A percentile compares a stretch with the other conserved stretches of the same genome.
These are phyloP conservation scores for Sminthurinus aureus DNA, from an alignment of 2,888 invertebrate genomes.

Conservation along the genomic window DNA sequence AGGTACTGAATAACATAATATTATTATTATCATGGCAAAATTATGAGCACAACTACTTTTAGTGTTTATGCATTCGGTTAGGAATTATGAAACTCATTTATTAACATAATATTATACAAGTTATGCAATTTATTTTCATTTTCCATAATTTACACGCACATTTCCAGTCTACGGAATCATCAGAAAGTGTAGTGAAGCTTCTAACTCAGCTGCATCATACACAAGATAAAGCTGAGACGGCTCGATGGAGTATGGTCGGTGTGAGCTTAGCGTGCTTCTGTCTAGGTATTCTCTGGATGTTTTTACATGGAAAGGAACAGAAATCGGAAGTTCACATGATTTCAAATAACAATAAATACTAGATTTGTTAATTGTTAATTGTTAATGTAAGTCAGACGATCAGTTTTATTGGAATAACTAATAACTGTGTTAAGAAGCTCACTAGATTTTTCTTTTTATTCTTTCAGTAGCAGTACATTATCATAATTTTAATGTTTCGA, in stretches of 20 bases:
- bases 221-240: slow-evolving; percentile 29
- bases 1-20: slow-evolving; percentile 37
- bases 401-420: too few relatives aligned
- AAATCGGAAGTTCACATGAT: neutral
- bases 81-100: too few relatives aligned
- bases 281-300: neutral
- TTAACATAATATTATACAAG: too few relatives aligned
- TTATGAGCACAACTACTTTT: too few relatives aligned
- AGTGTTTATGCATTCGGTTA: too few relatives aligned
- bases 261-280: slow-evolving; percentile 29
- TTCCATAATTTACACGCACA: neutral
- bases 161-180: slow-evolving; percentile 19
- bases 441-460: neutral
- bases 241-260: slow-evolving; percentile 36
- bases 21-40: too few relatives aligned
- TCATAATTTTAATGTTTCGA: too few relatives aligned
- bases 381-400: neutral
- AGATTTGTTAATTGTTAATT: neutral
- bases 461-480: too few relatives aligned
- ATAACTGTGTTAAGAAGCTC: too few relatives aligned
- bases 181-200: slow-evolving; percentile 15
- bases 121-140: too few relatives aligned
- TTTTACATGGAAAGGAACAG: neutral
- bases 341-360: neutral
- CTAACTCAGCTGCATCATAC: slow-evolving; percentile 28